Base-by-base conservation (phyloP, 1,140 invertebrate genomes). In the Pseudachorutes palmiensis region DNA sequence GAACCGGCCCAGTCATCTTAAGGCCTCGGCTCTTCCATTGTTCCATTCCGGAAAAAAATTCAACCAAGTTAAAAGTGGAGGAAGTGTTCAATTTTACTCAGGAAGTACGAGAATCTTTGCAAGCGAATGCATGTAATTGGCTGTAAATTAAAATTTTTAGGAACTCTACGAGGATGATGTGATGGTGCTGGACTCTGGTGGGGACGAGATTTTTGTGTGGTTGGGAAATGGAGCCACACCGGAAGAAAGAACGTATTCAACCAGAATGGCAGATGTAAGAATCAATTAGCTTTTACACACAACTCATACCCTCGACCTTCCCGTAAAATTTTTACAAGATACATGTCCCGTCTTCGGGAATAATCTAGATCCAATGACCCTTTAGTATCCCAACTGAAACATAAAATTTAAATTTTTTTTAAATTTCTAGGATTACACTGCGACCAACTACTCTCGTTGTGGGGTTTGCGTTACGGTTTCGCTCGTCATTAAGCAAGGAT, bases 121-220 rank as follows among this genome's bases (percentile, higher is more conserved):
- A n/a, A n/a, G n/a, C n/a, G n/a, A n/a, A n/a, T n/a, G n/a, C n/a
- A n/a, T n/a, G n/a, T n/a, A n/a, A n/a, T n/a, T n/a, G n/a, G n/a
- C n/a, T n/a, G n/a, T n/a, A n/a, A n/a, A n/a, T n/a, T n/a, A n/a
- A n/a, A n/a, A n/a, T n/a, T 57, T 70, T 32, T 74, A 88, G 84
- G 88, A 91, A 76, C 78, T 91, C 29, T 86, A 87, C 70, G 83
- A 85, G 65, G 88, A 90, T 77, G 87, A 88, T 72, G 80, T 88
- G 0, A 89, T 89, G 83, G 78, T 90, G 14, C 72, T 90, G 66
- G 88, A 90, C 78, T 82, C 83, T 29, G 87, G 87, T 16, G 83
- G 87, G 75, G 69, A 67, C 30, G 85, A 87, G 75, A 78, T 91
- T 1, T 90, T 86, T 73, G 75, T 89, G 64, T 90, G 88, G 88